Base-by-base conservation (phyloP, 2,888 invertebrate species). In the Chaetogeoica ovagalla region DNA sequence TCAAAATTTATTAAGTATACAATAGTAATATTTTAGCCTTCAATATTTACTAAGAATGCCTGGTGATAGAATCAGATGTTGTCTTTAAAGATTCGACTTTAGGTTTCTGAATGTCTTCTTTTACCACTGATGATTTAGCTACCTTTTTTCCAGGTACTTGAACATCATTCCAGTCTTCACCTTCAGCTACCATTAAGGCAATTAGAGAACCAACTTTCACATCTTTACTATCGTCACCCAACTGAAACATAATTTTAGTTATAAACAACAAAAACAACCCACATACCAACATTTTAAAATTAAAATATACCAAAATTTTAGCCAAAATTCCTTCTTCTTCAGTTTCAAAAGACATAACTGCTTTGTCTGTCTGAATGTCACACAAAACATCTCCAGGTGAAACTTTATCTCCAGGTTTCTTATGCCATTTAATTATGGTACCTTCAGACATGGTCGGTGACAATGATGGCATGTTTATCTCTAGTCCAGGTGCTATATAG, bases 341-440 rank as follows among this genome's bases (percentile, higher is more conserved):
- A 70, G 86, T 86, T 84, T 91, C 90, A 84, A 90, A 87, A 9
- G 89, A 86, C 84, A 91, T 88, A 1, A 90, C 88, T 75, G 91
- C 90, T 85, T 91, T 91, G 84, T 91, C 91, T 1, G 91, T 91
- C 85, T 91, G 90, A 83, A 91, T 89, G 82, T 91, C 91, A 84
- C 90, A 91, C 9, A 91, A 83, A 7, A 89, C 87, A 85, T 91
- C 91, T 17, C 91, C 91, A 23, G 90, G 87, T 71, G 85, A 83
- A 81, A 89, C 86, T 63, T 84, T 83, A 60, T 88, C 89, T 74
- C 90, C 90, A 86, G 89, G 89, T 82, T 88, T 87, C 83, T 89
- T 89, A 55, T 87, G 81, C 90, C 90, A 90, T 82, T 88, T 88
- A 0, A 89, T 87, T 77, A 90, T 88, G 0, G 89, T 89, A 70